Percentiles rank a stretch among this genome's conserved stretches.
Conservation (phyloP, 2,113 vertebrate genomes). For the Podarcis raffonei region DNA sequence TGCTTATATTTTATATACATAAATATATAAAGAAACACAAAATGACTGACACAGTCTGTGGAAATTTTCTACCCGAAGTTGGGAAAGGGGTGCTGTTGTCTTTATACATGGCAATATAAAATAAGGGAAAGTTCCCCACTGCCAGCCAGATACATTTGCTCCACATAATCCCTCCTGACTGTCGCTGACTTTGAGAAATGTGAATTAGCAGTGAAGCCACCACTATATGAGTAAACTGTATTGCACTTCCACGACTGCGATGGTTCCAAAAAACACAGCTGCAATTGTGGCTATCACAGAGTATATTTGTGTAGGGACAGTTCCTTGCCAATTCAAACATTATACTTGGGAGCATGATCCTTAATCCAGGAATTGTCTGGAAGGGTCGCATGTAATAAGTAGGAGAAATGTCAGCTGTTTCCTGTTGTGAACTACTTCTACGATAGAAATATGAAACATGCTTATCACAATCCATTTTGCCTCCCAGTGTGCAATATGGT, state of each 20-base stretch:
- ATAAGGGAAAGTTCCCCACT: neutral
- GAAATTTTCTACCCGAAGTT: fast-evolving
- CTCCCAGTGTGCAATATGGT: neutral
- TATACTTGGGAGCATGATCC: neutral
- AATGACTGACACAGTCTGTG: neutral
- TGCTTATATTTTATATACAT: too few relatives aligned
- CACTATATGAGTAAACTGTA: neutral
- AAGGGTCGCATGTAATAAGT: too few relatives aligned
- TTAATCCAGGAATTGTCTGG: neutral
- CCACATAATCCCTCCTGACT: neutral
- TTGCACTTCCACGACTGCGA: neutral
- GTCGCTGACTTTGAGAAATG: neutral
- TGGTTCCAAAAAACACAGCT: neutral
- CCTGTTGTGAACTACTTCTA: neutral
- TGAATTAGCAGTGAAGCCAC: neutral
- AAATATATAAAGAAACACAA: neutral
- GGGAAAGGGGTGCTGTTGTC: neutral
- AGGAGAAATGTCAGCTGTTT: neutral
- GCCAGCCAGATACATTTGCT: neutral
- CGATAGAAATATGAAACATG: neutral
- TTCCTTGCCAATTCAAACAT: neutral
- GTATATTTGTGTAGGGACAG: neutral
- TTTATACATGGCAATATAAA: neutral
- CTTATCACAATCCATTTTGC: neutral
- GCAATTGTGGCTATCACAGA: neutral